Percentiles rank a stretch among this genome's conserved stretches.
phyloP scores from a whole-genome alignment of 2,797 vertebrate genomes.

The Ctenochaetus hawaiiensis region DNA sequence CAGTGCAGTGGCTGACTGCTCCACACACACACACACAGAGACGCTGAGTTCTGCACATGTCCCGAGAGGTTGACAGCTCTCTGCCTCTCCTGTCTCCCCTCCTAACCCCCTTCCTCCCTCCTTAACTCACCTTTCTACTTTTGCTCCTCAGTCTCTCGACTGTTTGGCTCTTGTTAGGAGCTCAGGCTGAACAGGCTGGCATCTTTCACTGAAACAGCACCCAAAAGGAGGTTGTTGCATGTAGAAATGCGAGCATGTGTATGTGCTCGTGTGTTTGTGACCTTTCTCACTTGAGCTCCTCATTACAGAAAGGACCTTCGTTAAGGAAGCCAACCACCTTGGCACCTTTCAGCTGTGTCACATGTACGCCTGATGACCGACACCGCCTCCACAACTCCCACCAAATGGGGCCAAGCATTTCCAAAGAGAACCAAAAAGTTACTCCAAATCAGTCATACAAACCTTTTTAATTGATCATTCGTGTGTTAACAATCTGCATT shows the following conservation, averaged over 20 bases:
- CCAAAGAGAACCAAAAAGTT: slow-evolving; percentile 24
- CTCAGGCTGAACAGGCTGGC: slow-evolving; percentile 80
- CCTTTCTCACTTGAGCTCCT: slow-evolving; percentile 72
- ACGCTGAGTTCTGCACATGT: slow-evolving; percentile 54
- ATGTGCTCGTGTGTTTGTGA: slow-evolving; percentile 52
- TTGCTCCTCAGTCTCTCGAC: slow-evolving; percentile 60
- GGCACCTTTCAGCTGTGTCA: slow-evolving; percentile 62
- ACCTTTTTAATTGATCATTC: slow-evolving; percentile 2
- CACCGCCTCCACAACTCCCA: slow-evolving; percentile 46
- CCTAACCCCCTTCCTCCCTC: slow-evolving; percentile 30
- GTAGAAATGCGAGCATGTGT: slow-evolving; percentile 50
- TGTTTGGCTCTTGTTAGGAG: slow-evolving; percentile 82
- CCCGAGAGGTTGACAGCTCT: slow-evolving; percentile 73
- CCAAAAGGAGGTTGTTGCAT: slow-evolving; percentile 73
- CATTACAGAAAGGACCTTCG: slow-evolving; percentile 69
- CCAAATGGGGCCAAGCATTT: slow-evolving; percentile 49
- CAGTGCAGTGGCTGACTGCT: slow-evolving; percentile 54
- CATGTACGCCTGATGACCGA: slow-evolving; percentile 43
- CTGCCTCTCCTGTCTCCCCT: slow-evolving; percentile 66
- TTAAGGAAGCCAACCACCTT: slow-evolving; percentile 65
- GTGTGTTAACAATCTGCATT: not conserved
- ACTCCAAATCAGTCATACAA: slow-evolving; percentile 23
- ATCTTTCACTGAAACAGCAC: slow-evolving; percentile 83
- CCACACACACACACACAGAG: slow-evolving; percentile 13
- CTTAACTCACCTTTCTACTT: slow-evolving; percentile 57